Conservation (phyloP, 2,113 vertebrate species). For the Apodemus sylvaticus region DNA sequence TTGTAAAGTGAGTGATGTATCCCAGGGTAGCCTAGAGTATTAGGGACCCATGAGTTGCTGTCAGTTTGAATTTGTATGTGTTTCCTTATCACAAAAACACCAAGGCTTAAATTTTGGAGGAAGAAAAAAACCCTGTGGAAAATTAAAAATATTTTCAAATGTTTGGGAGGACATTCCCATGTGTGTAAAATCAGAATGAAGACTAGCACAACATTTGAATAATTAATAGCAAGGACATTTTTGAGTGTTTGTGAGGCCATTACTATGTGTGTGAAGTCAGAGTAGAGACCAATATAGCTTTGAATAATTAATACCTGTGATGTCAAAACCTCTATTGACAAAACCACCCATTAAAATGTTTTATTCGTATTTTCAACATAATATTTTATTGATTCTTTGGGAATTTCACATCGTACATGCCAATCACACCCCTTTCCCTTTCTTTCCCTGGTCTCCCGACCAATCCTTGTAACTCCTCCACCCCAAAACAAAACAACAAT, state of each 20-base stretch:
- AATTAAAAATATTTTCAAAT: slow-evolving; percentile 32
- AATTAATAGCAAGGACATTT: slow-evolving; percentile 36
- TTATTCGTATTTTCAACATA: background rate
- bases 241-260: background rate
- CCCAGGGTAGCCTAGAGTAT: slow-evolving; percentile 58
- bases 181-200: background rate
- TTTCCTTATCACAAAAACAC: slow-evolving; percentile 73
- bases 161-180: background rate
- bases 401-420: background rate
- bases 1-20: slow-evolving; percentile 33
- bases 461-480: background rate
- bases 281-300: background rate
- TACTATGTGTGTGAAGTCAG: background rate
- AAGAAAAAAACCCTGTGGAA: slow-evolving; percentile 54
- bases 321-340: slow-evolving; percentile 7
- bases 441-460: background rate
- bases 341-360: background rate
- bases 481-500: background rate
- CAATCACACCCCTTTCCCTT: background rate
- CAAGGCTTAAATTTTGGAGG: slow-evolving; percentile 42
- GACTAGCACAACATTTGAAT: background rate
- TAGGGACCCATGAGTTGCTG: slow-evolving; percentile 63
- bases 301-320: slow-evolving; percentile 43
- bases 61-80: slow-evolving; percentile 74
- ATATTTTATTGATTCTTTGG: background rate